These are phyloP conservation scores for Craseonycteris thonglongyai DNA, from an alignment of 2,113 vertebrate genomes.

Conservation along the genomic window DNA sequence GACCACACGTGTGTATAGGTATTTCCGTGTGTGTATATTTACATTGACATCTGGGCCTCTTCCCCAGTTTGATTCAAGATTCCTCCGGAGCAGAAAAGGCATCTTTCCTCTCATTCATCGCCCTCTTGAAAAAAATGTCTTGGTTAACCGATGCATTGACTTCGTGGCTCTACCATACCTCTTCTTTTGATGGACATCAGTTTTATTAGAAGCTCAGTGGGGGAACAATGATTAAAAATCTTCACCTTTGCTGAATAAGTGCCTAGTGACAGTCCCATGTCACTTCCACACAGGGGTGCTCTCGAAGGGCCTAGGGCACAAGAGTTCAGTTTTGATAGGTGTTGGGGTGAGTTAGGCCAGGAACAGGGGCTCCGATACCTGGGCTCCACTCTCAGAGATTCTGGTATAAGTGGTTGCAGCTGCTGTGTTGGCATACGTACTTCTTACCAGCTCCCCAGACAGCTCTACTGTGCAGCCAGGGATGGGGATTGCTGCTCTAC, in stretches of 20 bases:
- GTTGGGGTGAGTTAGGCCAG: not conserved
- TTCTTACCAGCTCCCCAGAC: not conserved
- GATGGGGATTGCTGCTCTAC: not conserved
- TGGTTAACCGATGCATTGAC: constrained; percentile 20
- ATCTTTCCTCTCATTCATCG: not conserved
- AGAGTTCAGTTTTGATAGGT: not conserved
- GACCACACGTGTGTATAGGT: not conserved
- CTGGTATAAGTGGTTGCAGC: not conserved
- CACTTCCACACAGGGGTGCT: not conserved
- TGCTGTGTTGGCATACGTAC: not conserved
- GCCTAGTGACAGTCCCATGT: not conserved
- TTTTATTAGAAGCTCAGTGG: constrained; percentile 28
- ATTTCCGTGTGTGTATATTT: not conserved
- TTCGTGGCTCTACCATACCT: not conserved
- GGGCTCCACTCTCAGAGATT: not conserved
- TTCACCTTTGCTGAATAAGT: too few species aligned
- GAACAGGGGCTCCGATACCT: not conserved
- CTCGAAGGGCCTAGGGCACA: accelerated
- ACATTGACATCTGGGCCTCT: not conserved
- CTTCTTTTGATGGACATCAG: not conserved
- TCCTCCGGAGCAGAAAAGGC: not conserved
- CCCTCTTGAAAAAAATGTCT: constrained; percentile 8
- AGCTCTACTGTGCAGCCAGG: not conserved
- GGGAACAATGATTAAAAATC: not conserved
- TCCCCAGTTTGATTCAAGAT: not conserved